Base-by-base conservation (phyloP, 2,113 vertebrate genomes). In the Pleuronectes platessa region DNA sequence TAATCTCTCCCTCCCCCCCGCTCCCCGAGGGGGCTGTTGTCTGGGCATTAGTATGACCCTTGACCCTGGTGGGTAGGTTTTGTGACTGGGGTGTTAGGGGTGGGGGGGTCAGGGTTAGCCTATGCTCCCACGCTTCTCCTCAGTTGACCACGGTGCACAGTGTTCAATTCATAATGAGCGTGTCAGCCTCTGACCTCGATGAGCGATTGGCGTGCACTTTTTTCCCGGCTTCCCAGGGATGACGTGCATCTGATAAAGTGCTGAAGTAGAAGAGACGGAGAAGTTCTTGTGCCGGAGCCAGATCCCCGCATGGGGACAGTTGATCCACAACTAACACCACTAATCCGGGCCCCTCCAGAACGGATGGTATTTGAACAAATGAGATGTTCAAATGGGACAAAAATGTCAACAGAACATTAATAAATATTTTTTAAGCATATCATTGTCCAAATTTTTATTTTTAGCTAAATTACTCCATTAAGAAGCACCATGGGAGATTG, bases 311-410 rank as follows among this genome's bases (percentile, higher is more conserved):
- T 78, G 78, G 82, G 68, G 68, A 82, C 71, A 70, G 75, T 51
- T 82, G 81, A 88, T 86, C 81, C 77, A 75, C 65, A 71, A 56
- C 79, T 88, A 89, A 90, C 77, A 75, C 65, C 74, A 53, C 79
- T 88, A 89, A 90, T 90, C 86, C 68, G 10, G 64, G 10, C 65
- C 68, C 55, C 69, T 73, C 76, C 42, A 67, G 67, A 81, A 64
- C 42, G 56, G 81, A 74, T 80, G 78, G 51, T 51, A 78, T 83
- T 86, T 87, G 18, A 73, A 83, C 71, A 47, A 63, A 56, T 62
- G 12, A 61, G 24, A 47, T 9, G 24, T 67, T 76, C 3, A 17
- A 68, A 37, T 24, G n/a, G 20, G 26, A 53, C 61, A 55, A 61
- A 74, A 60, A 67, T 49, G n/a, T 68, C 55, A 45, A 56, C 4